phyloP scores from a whole-genome alignment of 2,888 invertebrate genomes.

The Torymus auratus region DNA sequence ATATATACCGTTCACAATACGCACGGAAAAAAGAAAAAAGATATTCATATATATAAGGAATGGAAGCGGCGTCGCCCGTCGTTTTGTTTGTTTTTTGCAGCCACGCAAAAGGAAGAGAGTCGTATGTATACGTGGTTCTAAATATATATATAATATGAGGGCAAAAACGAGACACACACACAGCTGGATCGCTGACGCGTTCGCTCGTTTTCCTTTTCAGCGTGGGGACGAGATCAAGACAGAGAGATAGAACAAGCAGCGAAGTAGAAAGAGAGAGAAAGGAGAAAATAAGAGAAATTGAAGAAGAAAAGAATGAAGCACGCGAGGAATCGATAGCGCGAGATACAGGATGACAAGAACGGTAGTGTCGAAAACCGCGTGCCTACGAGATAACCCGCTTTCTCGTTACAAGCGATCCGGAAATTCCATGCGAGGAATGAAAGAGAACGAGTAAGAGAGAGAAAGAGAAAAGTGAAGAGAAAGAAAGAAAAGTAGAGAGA shows the following conservation, averaged over 20 bases:
- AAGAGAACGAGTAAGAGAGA: background rate
- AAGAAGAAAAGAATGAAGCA: too few relatives aligned
- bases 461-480: background rate
- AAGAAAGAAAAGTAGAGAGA: background rate
- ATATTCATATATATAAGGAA: background rate
- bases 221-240: background rate
- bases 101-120: too few relatives aligned
- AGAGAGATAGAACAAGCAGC: background rate
- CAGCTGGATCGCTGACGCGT: background rate
- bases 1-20: background rate
- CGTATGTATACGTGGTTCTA: too few relatives aligned
- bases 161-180: background rate
- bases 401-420: slow-evolving; percentile 14
- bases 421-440: slow-evolving; percentile 13
- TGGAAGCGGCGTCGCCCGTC: background rate
- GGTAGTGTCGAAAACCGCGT: background rate
- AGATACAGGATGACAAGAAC: background rate
- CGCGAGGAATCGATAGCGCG: slow-evolving; percentile 25
- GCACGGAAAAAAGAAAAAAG: background rate
- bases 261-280: too few relatives aligned
- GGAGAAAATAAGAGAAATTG: too few relatives aligned
- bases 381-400: background rate
- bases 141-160: background rate
- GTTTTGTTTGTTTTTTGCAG: too few relatives aligned
- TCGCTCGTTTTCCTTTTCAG: background rate